phyloP scores from a whole-genome alignment of 2,888 invertebrate species.

The Entomobrya multifasciata region DNA sequence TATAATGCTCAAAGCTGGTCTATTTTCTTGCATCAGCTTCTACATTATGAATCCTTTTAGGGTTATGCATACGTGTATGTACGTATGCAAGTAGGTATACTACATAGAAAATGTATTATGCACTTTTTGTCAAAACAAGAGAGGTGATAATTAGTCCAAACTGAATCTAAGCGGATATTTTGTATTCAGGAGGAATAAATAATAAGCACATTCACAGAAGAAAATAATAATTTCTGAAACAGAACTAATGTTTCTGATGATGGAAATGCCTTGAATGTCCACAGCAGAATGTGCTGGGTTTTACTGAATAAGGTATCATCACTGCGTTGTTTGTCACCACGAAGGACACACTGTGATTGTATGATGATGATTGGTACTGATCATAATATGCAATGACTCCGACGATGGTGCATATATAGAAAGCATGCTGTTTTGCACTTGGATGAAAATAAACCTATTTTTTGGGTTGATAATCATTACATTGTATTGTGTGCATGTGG shows the following conservation, averaged over 20 bases:
- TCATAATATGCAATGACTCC: too few relatives aligned
- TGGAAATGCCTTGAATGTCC: constrained; percentile 49
- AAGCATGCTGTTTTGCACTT: constrained; percentile 4
- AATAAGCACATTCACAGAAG: neutral
- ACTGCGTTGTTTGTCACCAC: constrained; percentile 38
- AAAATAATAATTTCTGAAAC: too few relatives aligned
- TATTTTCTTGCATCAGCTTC: too few relatives aligned
- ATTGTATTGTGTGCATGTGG: neutral
- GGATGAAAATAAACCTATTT: constrained; percentile 19
- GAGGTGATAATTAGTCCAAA: constrained; percentile 61
- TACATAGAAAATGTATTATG: too few relatives aligned
- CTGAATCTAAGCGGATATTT: constrained; percentile 2
- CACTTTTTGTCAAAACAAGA: too few relatives aligned
- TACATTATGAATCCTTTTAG: too few relatives aligned
- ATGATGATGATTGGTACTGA: constrained; percentile 27
- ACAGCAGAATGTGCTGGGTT: constrained; percentile 24
- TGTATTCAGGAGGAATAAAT: neutral
- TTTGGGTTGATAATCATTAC: constrained; percentile 38
- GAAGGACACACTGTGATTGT: constrained; percentile 38
- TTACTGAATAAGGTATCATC: constrained; percentile 8
- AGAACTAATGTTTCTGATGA: constrained; percentile 25
- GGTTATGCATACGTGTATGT: too few relatives aligned
- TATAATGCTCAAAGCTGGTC: too few relatives aligned
- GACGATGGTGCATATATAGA: neutral
- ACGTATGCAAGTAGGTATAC: too few relatives aligned